phyloP scores from a whole-genome alignment of 2,888 invertebrate genomes.

The Ptychoptera albimana region DNA sequence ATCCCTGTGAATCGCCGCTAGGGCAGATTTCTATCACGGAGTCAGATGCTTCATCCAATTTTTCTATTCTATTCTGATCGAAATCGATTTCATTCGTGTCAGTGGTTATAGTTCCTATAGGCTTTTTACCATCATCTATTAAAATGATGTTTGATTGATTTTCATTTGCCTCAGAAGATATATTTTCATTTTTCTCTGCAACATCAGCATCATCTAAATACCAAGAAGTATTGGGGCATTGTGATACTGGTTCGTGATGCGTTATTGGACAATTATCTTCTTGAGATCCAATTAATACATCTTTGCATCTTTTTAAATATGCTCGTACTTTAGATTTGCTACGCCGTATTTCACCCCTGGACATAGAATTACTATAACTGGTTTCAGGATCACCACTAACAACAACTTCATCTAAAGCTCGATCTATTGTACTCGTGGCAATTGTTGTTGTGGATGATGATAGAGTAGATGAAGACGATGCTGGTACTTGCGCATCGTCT shows the following conservation, averaged over 20 bases:
- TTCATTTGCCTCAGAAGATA: not conserved
- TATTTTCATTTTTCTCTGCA: not conserved
- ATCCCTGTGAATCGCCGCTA: not conserved
- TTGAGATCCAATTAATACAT: constrained; percentile 23
- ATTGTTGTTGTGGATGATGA: not conserved
- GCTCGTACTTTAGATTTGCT: constrained; percentile 30
- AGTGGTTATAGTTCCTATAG: not conserved
- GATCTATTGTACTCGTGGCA: not conserved
- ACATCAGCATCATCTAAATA: constrained; percentile 9
- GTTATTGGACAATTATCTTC: constrained; percentile 7
- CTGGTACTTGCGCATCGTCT: not conserved
- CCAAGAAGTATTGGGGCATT: constrained; percentile 11
- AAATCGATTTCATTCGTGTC: not conserved
- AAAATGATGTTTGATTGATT: not conserved
- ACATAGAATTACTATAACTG: constrained; percentile 1
- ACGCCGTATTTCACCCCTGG: constrained; percentile 15
- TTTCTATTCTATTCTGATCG: not conserved
- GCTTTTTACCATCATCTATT: not conserved
- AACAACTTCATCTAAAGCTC: too few relatives aligned
- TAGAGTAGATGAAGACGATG: not conserved
- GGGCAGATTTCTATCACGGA: not conserved
- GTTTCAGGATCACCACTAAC: constrained; percentile 1
- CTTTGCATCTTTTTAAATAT: constrained; percentile 29
- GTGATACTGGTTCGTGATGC: constrained; percentile 6
- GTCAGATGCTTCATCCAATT: not conserved